Percentiles rank a stretch among this genome's conserved stretches.
Conservation (phyloP, 2,113 vertebrate species). For the Brachirus orientalis region DNA sequence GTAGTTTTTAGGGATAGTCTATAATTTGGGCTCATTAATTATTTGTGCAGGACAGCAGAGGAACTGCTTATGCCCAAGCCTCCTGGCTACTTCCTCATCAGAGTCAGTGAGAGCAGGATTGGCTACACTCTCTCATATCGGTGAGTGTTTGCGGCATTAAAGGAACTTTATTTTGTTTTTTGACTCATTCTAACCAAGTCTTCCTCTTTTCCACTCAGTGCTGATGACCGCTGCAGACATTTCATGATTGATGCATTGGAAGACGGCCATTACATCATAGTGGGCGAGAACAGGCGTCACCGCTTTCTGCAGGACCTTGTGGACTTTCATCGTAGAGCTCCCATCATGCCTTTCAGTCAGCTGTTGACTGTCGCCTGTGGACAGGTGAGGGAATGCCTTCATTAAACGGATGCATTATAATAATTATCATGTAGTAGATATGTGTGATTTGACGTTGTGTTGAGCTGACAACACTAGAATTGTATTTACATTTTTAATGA, state of each 20-base stretch:
- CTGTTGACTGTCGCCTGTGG: constrained; percentile 80
- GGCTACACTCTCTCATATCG: constrained; percentile 87
- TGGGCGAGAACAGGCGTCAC: constrained; percentile 76
- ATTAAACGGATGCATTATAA: no score
- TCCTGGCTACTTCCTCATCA: constrained; percentile 84
- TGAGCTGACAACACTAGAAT: no score
- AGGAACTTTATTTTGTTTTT: background rate
- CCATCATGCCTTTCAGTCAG: constrained; percentile 75
- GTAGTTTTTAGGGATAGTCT: no score
- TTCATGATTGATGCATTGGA: constrained; percentile 83
- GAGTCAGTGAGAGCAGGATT: constrained; percentile 86
- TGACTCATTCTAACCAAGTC: background rate
- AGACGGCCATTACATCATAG: constrained; percentile 71
- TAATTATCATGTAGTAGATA: no score
- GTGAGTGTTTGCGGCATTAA: constrained; percentile 67
- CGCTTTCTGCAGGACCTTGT: constrained; percentile 81
- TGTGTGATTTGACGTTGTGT: no score
- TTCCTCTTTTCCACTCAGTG: constrained; percentile 51
- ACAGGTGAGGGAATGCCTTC: constrained; percentile 79
- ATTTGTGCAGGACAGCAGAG: constrained; percentile 80
- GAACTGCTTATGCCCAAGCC: constrained; percentile 77
- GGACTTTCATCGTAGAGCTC: constrained; percentile 74
- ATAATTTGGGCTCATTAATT: background rate
- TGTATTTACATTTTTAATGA: no score
- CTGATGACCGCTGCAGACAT: constrained; percentile 78